These are phyloP conservation scores for Tholera decimalis DNA, from an alignment of 2,888 invertebrate species.

Conservation along the genomic window DNA sequence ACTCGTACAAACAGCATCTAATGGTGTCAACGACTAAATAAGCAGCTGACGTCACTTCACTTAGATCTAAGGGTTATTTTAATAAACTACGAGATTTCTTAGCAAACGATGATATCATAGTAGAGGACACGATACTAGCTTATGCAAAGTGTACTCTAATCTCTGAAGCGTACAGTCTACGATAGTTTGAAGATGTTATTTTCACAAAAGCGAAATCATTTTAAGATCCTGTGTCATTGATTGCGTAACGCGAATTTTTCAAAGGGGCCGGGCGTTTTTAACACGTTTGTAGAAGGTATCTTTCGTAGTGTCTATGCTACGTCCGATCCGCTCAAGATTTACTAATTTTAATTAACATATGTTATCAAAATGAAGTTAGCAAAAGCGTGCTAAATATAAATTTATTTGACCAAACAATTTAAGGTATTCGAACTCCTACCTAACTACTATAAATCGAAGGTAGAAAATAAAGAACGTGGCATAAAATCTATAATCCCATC, in stretches of 20 bases:
- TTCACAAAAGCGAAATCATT: conserved; percentile 51
- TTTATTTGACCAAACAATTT: conserved; percentile 10
- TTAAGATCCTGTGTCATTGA: conserved; percentile 67
- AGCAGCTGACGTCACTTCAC: conserved; percentile 60
- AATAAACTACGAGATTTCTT: conserved; percentile 59
- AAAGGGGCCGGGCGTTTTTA: conserved; percentile 53
- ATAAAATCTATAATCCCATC: no score
- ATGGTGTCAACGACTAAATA: conserved; percentile 43
- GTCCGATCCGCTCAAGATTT: neutral
- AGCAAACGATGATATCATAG: conserved; percentile 62
- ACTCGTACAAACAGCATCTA: conserved; percentile 21
- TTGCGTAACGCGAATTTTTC: conserved; percentile 61
- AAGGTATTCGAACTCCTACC: neutral
- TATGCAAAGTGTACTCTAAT: conserved; percentile 50
- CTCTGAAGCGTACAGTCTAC: conserved; percentile 27
- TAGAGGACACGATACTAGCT: conserved; percentile 19
- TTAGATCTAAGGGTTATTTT: conserved; percentile 66
- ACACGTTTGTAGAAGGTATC: conserved; percentile 10
- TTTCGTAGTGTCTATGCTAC: conserved; percentile 27
- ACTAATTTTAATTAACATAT: neutral
- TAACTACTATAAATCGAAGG: neutral
- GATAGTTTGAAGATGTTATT: conserved; percentile 41
- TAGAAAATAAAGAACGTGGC: neutral
- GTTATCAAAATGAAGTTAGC: neutral
- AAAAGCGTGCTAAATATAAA: neutral